Evolutionary conservation across 1,140 invertebrate species (phyloP).

Genomic region (Portunus trituberculatus): DNA sequence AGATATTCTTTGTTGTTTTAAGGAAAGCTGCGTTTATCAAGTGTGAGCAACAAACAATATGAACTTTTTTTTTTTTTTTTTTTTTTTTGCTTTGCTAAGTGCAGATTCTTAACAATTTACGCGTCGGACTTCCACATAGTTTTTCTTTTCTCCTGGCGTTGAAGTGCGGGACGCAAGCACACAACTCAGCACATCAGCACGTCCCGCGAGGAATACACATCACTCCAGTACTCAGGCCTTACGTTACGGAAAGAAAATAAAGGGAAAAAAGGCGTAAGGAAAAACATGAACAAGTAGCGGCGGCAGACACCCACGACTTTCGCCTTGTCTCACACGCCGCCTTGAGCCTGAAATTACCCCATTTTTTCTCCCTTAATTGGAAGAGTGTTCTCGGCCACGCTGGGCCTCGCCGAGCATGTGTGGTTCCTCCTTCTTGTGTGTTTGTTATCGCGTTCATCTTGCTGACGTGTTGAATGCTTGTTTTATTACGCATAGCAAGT

Average conservation of each 20-base stretch:
- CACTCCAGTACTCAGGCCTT: not conserved
- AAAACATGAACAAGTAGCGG: not conserved
- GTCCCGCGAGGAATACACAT: not conserved
- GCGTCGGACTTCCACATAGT: no score
- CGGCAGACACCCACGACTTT: not conserved
- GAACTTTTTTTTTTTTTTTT: no score
- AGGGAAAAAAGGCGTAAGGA: not conserved
- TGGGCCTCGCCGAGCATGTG: not conserved
- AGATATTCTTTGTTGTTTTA: no score
- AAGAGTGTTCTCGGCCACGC: not conserved
- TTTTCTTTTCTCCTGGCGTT: no score
- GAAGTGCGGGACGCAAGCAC: not conserved
- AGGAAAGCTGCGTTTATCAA: no score
- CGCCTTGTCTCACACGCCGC: not conserved
- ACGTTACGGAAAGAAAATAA: not conserved
- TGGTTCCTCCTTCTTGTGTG: not conserved
- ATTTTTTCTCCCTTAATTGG: conserved; percentile 14
- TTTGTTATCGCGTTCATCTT: not conserved
- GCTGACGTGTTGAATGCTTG: no score
- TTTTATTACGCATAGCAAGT: no score
- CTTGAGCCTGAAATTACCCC: not conserved
- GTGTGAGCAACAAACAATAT: no score
- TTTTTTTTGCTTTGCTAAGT: no score
- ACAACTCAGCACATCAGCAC: not conserved
- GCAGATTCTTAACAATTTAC: no score